Base-by-base conservation (phyloP, 2,113 vertebrate genomes). In the Nothobranchius kuhntae region DNA sequence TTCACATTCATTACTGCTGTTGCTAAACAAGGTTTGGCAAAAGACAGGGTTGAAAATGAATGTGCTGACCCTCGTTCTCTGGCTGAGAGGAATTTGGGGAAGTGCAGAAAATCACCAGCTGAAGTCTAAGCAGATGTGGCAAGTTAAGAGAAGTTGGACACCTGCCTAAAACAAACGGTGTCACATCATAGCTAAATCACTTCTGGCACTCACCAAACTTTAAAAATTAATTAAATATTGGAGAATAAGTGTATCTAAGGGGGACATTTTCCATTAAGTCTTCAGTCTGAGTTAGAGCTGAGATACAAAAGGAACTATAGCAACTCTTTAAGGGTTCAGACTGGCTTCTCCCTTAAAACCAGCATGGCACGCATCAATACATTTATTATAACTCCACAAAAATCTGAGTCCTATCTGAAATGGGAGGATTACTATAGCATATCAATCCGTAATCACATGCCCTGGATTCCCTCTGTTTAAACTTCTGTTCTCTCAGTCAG, bases 401-500 rank as follows among this genome's bases (percentile, higher is more conserved):
- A 81, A 75, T 83, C 44, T 45, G n/a, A 76, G 63, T 78, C 61
- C 60, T 52, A 48, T 66, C 75, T 74, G 12, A 26, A 42, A 55
- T 68, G 62, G 75, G 15, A 61, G 61, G 45, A 73, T 80, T 81
- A 75, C 70, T 47, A 54, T 38, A 45, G 14, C 52, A 13, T 75
- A 76, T 81, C 73, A 68, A 68, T 79, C 70, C 65, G 69, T 75
- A 68, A 84, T 85, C 81, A 73, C 63, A 76, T 62, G 73, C 45
- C 64, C 83, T 53, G 63, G 59, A 74, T 81, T 85, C 72, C 52
- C 56, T 54, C 64, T 48, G 26, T 71, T 77, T 73, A 73, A 82
- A 67, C 65, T 53, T 78, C 73, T 70, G 47, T 64, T 75, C 70
- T 57, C 68, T 83, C 78, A 63, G 50, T 83, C 71, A 73, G 53